A percentile compares a stretch with the other conserved stretches of the same genome.
These are phyloP conservation scores for Atta colombica DNA, from an alignment of 1,140 invertebrate genomes.

Conservation along the genomic window DNA sequence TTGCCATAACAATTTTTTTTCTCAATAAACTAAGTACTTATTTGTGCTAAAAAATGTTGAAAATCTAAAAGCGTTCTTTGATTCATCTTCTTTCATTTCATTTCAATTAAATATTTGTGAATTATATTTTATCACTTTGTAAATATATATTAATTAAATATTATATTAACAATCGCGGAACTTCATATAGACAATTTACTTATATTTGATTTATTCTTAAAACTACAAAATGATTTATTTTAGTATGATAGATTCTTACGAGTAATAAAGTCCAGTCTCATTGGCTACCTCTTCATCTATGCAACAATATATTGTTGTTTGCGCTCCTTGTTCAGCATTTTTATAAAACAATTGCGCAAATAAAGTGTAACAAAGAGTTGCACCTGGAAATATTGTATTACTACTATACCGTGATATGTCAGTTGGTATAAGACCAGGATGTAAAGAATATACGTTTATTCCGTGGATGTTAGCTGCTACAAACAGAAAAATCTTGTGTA, in stretches of 20 bases:
- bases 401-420: constrained; percentile 90
- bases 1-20: no score
- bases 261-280: constrained; percentile 90
- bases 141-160: no score
- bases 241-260: constrained; percentile 82
- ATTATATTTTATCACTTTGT: no score
- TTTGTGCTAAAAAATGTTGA: no score
- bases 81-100: no score
- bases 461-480: constrained; percentile 84
- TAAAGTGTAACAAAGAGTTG: constrained; percentile 73
- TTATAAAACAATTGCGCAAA: constrained; percentile 83
- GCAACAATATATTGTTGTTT: constrained; percentile 93
- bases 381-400: constrained; percentile 83
- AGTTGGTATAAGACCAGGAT: constrained; percentile 92
- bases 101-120: no score
- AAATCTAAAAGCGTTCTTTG: no score
- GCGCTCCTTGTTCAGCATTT: constrained; percentile 90
- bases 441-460: constrained; percentile 90
- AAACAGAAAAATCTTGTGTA: not conserved
- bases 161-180: no score
- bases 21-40: no score
- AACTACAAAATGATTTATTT: not conserved
- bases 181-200: no score
- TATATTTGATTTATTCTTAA: no score
- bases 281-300: constrained; percentile 90